Base-by-base conservation (phyloP, 1,140 invertebrate species). In the Eupristina koningsbergeri region DNA sequence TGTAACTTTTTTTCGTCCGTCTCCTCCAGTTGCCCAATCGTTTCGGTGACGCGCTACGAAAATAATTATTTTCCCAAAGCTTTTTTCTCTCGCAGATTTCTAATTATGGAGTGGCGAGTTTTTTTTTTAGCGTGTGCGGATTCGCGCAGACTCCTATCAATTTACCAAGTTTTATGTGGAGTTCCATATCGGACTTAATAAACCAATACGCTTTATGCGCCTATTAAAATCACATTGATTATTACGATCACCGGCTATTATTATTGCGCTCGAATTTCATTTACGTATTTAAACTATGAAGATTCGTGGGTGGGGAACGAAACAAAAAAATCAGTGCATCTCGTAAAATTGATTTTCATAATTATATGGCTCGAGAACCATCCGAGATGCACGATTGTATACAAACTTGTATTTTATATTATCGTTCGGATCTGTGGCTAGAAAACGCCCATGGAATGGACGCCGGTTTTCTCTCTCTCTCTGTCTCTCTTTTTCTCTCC, bases 341-440 rank as follows among this genome's bases (percentile, higher is more conserved):
- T 67, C 29, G 63, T 67, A 31, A 80, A 80, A 80, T 80, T 80
- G 79, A 80, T 53, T 80, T 71, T 73, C 67, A 73, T 58, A 80
- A 80, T 80, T 80, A 53, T 47, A 84, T 47, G 78, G 67, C 39
- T 74, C 63, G 61, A 67, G 74, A 64, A 26, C 50, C 31, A 50
- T 22, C 15, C n/a, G 50, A 77, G 75, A 61, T 77, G 75, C 47
- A 13, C 75, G 75, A 61, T 75, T 75, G 73, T 75, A 53, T 75
- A 75, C 45, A 75, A 53, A 75, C 45, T 77, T 77, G 53, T 39
- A 61, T 77, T 77, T 77, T 77, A 77, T 61, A 77, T 34, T 77
- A 53, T 77, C 75, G 45, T 22, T 39, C 8, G 45, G 50, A 77
- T 77, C 75, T 61, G 8, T n/a, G 47, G 53, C 22, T 77, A 80